phyloP scores from a whole-genome alignment of 2,113 vertebrate genomes.

The Gnathonemus longibarbis region DNA sequence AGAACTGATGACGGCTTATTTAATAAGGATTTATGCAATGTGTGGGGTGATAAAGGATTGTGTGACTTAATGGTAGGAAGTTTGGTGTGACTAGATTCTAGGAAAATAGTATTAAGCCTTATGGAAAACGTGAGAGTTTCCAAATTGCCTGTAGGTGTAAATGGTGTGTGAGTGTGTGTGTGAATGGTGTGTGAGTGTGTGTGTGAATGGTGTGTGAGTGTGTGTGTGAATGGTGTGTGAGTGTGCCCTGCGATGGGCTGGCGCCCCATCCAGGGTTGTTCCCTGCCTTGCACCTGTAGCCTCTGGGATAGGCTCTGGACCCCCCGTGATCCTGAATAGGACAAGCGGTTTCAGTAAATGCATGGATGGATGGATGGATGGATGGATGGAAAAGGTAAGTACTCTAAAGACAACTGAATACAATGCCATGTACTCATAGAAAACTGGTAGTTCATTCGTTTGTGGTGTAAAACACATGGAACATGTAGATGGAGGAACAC shows the following conservation, averaged over 20 bases:
- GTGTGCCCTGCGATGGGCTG: neutral
- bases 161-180: neutral
- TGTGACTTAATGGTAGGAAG: neutral
- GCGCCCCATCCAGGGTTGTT: neutral
- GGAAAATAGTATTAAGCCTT: neutral
- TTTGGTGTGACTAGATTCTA: neutral
- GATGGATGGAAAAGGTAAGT: neutral
- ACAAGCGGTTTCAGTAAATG: neutral
- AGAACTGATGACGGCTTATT: neutral
- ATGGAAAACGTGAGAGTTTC: neutral
- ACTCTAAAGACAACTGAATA: neutral
- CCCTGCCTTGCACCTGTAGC: neutral
- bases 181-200: neutral
- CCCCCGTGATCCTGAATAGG: neutral
- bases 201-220: neutral
- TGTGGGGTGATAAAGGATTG: neutral
- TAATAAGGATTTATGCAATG: neutral
- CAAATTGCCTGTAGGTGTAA: neutral
- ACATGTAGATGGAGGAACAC: neutral
- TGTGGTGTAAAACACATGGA: neutral
- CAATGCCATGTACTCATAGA: neutral
- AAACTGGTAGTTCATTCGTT: neutral
- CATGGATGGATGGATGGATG: neutral
- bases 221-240: neutral
- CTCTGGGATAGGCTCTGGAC: neutral